phyloP scores from a whole-genome alignment of 2,888 invertebrate species.

The Patella caerulea region DNA sequence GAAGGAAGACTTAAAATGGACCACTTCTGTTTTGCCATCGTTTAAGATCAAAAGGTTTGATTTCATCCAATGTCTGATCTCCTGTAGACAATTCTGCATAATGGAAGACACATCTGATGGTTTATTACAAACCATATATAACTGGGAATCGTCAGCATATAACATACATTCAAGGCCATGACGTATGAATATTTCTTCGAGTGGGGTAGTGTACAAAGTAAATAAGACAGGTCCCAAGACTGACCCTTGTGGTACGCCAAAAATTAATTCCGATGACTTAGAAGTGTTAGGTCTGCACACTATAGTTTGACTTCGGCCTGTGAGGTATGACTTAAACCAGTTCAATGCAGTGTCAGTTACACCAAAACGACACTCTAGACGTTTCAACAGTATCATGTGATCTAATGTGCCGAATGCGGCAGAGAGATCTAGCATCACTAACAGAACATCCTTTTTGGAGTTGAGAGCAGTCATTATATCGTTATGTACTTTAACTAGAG shows the following conservation, averaged over 20 bases:
- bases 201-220: no score
- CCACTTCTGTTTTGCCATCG: slow-evolving; percentile 4
- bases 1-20: background rate
- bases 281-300: no score
- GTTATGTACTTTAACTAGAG: no score
- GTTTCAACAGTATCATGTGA: background rate
- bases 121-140: no score
- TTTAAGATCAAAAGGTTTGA: slow-evolving; percentile 7
- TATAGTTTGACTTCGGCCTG: no score
- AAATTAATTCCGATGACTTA: no score
- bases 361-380: background rate
- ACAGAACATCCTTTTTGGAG: background rate
- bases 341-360: background rate
- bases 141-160: no score
- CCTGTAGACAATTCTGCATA: background rate
- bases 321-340: background rate
- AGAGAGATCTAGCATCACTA: background rate
- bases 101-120: no score
- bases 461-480: background rate
- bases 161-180: no score
- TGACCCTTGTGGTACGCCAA: no score
- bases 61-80: slow-evolving; percentile 13
- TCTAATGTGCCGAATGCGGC: background rate
- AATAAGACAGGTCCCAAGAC: no score
- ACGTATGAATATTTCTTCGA: no score